Percentiles rank a stretch among this genome's conserved stretches.
These are phyloP conservation scores for Tauraco hartlaubi DNA, from an alignment of 2,797 vertebrate species.

Conservation along the genomic window DNA sequence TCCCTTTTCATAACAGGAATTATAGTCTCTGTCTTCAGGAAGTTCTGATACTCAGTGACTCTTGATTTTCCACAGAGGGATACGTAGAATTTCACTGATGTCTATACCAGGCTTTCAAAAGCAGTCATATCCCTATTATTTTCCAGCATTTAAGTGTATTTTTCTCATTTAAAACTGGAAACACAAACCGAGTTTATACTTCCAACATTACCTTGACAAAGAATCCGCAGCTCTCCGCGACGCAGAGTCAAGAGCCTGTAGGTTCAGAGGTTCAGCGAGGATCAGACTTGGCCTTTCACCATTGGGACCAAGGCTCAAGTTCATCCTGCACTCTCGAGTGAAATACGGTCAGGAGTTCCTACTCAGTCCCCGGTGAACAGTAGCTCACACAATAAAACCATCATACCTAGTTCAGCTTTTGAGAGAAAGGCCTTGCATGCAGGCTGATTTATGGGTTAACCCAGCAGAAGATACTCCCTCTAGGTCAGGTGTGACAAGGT, in stretches of 20 bases:
- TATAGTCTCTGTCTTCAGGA: slow-evolving; percentile 12
- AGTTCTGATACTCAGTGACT: not conserved
- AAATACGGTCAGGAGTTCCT: slow-evolving; percentile 59
- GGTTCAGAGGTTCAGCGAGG: not conserved
- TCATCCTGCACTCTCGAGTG: slow-evolving; percentile 49
- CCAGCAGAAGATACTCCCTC: slow-evolving; percentile 64
- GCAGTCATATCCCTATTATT: not conserved
- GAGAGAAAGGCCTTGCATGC: slow-evolving; percentile 33
- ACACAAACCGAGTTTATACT: not conserved
- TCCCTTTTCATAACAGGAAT: slow-evolving; percentile 1
- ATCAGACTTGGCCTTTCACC: slow-evolving; percentile 1
- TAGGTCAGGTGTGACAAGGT: slow-evolving; percentile 74
- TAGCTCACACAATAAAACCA: slow-evolving; percentile 75
- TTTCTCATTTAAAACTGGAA: slow-evolving; percentile 18
- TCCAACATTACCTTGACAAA: not conserved
- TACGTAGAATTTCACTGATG: slow-evolving; percentile 19
- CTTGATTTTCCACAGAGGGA: not conserved
- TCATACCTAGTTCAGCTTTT: slow-evolving; percentile 70
- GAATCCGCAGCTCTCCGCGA: not conserved
- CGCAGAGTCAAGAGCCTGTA: not conserved
- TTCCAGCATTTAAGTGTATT: not conserved
- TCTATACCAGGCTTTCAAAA: slow-evolving; percentile 26
- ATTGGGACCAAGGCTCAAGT: slow-evolving; percentile 4
- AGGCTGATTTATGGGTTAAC: slow-evolving; percentile 66
- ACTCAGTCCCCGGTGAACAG: slow-evolving; percentile 58